These are phyloP conservation scores for Glossophaga mutica DNA, from an alignment of 2,797 vertebrate genomes.

Conservation along the genomic window DNA sequence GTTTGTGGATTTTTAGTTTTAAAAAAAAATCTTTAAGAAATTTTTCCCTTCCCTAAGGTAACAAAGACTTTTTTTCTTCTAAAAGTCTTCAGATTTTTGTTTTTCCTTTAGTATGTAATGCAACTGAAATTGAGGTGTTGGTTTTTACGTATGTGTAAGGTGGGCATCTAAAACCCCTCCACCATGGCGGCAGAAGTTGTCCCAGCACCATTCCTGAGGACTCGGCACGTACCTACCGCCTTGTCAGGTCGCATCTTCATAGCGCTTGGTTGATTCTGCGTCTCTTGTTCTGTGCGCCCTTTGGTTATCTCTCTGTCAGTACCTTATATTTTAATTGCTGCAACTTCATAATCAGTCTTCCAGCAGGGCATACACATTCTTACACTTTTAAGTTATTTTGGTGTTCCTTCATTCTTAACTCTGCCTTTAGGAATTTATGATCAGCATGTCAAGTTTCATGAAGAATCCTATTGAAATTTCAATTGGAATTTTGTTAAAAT, in stretches of 20 bases:
- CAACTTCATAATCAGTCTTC: neutral
- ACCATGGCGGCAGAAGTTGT: fast-evolving
- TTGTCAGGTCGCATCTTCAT: neutral
- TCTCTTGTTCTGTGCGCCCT: neutral
- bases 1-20: neutral
- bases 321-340: neutral
- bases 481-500: neutral
- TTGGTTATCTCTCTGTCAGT: neutral
- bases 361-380: neutral
- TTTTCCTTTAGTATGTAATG: neutral
- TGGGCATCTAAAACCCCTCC: fast-evolving
- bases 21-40: neutral
- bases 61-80: neutral
- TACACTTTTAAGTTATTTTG: neutral
- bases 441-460: neutral
- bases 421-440: neutral
- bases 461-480: neutral
- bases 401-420: neutral
- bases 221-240: neutral
- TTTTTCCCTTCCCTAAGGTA: neutral
- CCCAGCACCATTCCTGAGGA: fast-evolving
- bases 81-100: neutral
- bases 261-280: too few relatives aligned
- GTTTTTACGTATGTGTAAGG: neutral
- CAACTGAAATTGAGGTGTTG: neutral